Evolutionary conservation across 2,888 invertebrate genomes (phyloP), one percentile per base, ranked within the genome.

Genomic region (Heliconius ismenius): DNA sequence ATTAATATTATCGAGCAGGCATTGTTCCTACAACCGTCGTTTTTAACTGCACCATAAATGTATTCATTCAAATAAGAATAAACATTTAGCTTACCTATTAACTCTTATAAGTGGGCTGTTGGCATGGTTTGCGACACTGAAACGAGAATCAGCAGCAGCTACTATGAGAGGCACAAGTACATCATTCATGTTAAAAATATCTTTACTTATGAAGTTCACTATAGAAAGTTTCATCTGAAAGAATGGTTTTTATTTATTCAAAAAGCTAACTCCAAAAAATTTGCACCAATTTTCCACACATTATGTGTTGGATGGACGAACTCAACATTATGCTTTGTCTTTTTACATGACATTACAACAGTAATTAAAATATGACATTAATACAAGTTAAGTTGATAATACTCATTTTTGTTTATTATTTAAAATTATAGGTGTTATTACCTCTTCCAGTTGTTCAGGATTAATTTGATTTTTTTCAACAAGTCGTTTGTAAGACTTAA

Each of bases 61-160:
- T 58, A 32, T 64, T 32, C 4, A 64, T 32, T 32, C 11, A 36
- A 65, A 65, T 36, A 21, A 24, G 60, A 11, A 24, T 36, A 62
- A 26, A 3, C 9, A 21, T 26, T 68, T 9, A 32, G n/a, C 74
- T 82, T 91, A 96, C 96, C 95, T 95, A 81, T 96, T 95, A 65
- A 96, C 95, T 90, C 97, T 97, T 85, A 97, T 98, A 13, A 98
- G 90, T 83, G 98, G 97, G 81, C 96, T 96, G 86, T 98, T 98
- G 2, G 98, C 98, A 76, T 97, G 95, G 86, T 98, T 98, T 74
- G 98, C 98, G 67, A 98, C 97, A 89, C 96, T 97, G 88, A 97
- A 98, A 80, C 98, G 95, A 0, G 98, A 97, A 86, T 98, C 98
- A 0, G 98, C 96, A 0, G 98, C 97, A 3, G 97, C 98, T 10